Evolutionary conservation across 2,113 vertebrate species (phyloP).

Genomic region (Neopipo cinnamomea): DNA sequence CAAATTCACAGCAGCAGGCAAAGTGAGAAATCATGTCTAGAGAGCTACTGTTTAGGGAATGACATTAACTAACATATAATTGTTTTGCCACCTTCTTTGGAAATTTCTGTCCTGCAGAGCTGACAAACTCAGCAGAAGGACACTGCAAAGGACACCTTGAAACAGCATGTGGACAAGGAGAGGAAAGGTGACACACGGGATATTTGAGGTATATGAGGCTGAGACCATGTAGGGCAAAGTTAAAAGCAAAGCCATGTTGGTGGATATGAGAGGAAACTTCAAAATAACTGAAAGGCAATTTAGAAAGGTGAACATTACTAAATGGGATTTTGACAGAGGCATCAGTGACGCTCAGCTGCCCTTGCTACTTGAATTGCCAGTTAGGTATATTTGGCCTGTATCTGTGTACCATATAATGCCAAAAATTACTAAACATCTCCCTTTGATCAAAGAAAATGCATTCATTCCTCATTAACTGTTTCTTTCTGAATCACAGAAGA

Average conservation of each 20-base stretch:
- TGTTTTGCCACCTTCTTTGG: background rate
- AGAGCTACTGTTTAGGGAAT: background rate
- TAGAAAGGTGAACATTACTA: background rate
- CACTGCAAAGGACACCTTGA: background rate
- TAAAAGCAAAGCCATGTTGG: background rate
- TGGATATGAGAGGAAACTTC: background rate
- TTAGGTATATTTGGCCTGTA: background rate
- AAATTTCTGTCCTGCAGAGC: background rate
- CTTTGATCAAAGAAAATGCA: background rate
- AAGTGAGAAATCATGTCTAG: background rate
- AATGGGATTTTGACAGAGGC: background rate
- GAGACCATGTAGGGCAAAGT: background rate
- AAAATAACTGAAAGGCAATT: background rate
- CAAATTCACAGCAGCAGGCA: background rate
- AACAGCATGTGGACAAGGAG: fast-evolving
- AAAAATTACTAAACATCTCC: background rate
- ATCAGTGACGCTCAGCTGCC: background rate
- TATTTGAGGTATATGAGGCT: background rate
- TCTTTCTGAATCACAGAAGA: background rate
- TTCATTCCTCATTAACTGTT: background rate
- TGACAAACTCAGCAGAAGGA: background rate
- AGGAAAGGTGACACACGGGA: background rate
- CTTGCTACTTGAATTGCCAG: background rate
- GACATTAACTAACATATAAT: background rate
- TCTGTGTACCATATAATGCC: background rate